Evolutionary conservation across 2,888 invertebrate species (phyloP).

Genomic region (Colostygia pectinataria): DNA sequence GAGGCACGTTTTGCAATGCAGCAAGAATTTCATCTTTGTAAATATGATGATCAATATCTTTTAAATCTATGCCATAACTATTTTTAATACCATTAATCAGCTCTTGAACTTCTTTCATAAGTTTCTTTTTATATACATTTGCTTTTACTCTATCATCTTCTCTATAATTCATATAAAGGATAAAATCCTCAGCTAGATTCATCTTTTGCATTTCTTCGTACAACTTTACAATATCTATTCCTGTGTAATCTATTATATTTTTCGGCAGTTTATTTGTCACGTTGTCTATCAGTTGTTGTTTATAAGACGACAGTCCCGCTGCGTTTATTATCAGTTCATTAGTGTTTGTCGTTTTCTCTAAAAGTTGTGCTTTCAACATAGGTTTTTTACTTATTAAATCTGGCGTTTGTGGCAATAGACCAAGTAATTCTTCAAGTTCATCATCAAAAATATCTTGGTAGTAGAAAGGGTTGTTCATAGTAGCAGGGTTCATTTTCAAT

Average conservation of each 20-base stretch:
- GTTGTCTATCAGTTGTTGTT: slow-evolving; percentile 51
- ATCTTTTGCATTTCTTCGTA: slow-evolving; percentile 51
- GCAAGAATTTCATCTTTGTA: slow-evolving; percentile 49
- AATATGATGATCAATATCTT: slow-evolving; percentile 39
- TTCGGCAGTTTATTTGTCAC: slow-evolving; percentile 43
- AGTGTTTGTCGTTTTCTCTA: slow-evolving; percentile 51
- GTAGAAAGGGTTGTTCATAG: slow-evolving; percentile 48
- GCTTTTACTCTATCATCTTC: slow-evolving; percentile 50
- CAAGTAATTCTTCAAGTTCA: slow-evolving; percentile 59
- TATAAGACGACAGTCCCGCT: slow-evolving; percentile 45
- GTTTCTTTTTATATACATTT: slow-evolving; percentile 51
- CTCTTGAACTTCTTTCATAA: slow-evolving; percentile 45
- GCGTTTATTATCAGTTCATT: slow-evolving; percentile 42
- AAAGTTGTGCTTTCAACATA: slow-evolving; percentile 50
- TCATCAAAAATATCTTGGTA: slow-evolving; percentile 61
- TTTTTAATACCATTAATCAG: slow-evolving; percentile 49
- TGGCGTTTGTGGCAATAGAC: slow-evolving; percentile 49
- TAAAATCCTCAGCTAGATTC: slow-evolving; percentile 54
- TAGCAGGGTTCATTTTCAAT: slow-evolving; percentile 51
- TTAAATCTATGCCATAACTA: slow-evolving; percentile 40
- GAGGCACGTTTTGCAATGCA: slow-evolving; percentile 53
- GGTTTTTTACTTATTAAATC: slow-evolving; percentile 47
- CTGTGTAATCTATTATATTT: slow-evolving; percentile 22
- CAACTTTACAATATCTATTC: slow-evolving; percentile 35
- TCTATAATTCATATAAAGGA: slow-evolving; percentile 49